Evolutionary conservation across 92 coral and sea anemone genomes (phyloP).

Genomic region (Phenganax marumi): DNA sequence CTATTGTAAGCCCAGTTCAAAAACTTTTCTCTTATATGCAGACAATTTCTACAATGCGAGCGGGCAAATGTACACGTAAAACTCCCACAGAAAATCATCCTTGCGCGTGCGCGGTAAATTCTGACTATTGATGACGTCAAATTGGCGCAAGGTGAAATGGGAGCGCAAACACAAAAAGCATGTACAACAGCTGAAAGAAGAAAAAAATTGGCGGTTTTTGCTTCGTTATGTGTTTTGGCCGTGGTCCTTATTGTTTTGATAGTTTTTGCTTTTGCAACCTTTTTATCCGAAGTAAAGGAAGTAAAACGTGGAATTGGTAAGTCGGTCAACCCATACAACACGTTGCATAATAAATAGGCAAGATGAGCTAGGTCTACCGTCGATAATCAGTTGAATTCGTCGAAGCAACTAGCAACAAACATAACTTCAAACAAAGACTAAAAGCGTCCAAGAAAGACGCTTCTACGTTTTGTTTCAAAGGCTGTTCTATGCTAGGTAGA

Average conservation of each 20-base stretch:
- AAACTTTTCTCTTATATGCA: too few species aligned
- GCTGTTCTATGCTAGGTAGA: too few species aligned
- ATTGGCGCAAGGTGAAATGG: conserved; percentile 2
- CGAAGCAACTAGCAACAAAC: too few species aligned
- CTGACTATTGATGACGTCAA: conserved; percentile 11
- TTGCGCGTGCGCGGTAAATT: background rate
- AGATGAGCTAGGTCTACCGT: too few species aligned
- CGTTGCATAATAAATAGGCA: too few species aligned
- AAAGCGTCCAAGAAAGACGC: too few species aligned
- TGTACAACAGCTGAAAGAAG: conserved; percentile 24
- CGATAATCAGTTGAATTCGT: too few species aligned
- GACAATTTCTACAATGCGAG: background rate
- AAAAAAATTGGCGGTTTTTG: conserved; percentile 35
- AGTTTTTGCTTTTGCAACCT: background rate
- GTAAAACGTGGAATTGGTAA: conserved; percentile 24
- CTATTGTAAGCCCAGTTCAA: too few species aligned
- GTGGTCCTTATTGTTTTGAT: background rate
- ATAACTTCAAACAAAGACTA: too few species aligned
- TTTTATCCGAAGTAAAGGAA: conserved; percentile 9
- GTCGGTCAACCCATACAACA: background rate
- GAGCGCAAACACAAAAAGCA: background rate
- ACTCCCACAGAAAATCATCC: background rate
- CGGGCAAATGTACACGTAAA: background rate
- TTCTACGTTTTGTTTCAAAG: too few species aligned
- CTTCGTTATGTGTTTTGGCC: background rate